Conservation (phyloP, 2,888 invertebrate species). For the Ophion ellenae region DNA sequence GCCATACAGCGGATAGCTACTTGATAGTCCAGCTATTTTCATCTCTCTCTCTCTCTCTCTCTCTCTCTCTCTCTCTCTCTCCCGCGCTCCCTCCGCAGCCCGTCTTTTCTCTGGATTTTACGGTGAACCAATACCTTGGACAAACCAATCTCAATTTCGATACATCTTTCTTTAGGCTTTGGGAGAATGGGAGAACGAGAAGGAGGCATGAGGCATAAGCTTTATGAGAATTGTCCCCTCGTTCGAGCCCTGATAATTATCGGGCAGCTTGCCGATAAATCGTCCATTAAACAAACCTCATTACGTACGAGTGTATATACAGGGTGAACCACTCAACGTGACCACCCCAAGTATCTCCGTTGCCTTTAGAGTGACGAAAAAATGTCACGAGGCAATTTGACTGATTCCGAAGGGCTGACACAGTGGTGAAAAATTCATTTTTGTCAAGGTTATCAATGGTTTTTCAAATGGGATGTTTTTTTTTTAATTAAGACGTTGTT, state of each 20-base stretch:
- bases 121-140: conserved; percentile 34
- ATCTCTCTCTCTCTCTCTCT: conserved; percentile 25
- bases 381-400: too few relatives aligned
- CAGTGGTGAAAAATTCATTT: too few relatives aligned
- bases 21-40: conserved; percentile 58
- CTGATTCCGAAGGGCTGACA: too few relatives aligned
- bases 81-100: conserved; percentile 3
- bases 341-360: too few relatives aligned
- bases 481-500: too few relatives aligned
- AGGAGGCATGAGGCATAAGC: conserved; percentile 43
- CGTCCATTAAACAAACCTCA: conserved; percentile 22
- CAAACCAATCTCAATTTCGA: conserved; percentile 49
- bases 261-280: conserved; percentile 57
- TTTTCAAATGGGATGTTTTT: too few relatives aligned
- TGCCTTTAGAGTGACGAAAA: too few relatives aligned
- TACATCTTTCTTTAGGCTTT: conserved; percentile 38
- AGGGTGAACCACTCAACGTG: too few relatives aligned
- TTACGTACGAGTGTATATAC: neutral
- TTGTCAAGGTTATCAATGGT: too few relatives aligned
- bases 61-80: conserved; percentile 28
- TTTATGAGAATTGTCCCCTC: conserved; percentile 61
- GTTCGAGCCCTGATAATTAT: conserved; percentile 59
- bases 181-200: conserved; percentile 29
- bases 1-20: conserved; percentile 67
- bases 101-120: conserved; percentile 40